These are phyloP conservation scores for Aphis gossypii DNA, from an alignment of 1,140 invertebrate genomes.

Conservation along the genomic window DNA sequence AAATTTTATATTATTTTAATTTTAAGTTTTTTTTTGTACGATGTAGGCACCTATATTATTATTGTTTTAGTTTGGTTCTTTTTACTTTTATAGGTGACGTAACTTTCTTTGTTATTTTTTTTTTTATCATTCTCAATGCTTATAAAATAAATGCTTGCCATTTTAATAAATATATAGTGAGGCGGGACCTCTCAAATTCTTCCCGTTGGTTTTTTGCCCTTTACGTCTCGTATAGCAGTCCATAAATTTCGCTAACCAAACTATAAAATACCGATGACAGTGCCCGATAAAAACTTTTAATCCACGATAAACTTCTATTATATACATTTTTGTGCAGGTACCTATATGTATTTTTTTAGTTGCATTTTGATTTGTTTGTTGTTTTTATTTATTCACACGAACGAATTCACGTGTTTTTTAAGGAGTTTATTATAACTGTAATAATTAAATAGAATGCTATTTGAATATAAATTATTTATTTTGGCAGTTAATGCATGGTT, in stretches of 20 bases:
- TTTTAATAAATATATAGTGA: conserved; percentile 14
- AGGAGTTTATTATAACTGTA: neutral
- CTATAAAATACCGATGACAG: conserved; percentile 50
- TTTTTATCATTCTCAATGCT: neutral
- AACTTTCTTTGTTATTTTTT: neutral
- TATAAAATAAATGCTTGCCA: conserved; percentile 8
- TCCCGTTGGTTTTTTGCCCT: conserved; percentile 24
- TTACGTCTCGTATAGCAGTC: conserved; percentile 23
- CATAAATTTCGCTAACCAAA: conserved; percentile 36
- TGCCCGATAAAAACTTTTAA: conserved; percentile 36
- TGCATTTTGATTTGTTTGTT: neutral
- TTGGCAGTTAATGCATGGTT: neutral
- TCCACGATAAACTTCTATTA: conserved; percentile 22
- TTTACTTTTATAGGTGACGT: neutral
- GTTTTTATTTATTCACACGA: neutral
- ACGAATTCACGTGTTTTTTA: neutral
- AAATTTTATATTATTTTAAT: conserved; percentile 13
- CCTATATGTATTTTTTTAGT: neutral
- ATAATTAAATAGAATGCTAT: neutral
- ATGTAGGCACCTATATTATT: neutral
- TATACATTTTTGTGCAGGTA: neutral
- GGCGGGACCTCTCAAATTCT: neutral
- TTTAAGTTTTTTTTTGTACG: neutral
- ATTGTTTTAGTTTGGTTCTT: neutral
- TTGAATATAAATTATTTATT: neutral